Conservation (phyloP, 2,888 invertebrate genomes). For the Penaeus monodon region DNA sequence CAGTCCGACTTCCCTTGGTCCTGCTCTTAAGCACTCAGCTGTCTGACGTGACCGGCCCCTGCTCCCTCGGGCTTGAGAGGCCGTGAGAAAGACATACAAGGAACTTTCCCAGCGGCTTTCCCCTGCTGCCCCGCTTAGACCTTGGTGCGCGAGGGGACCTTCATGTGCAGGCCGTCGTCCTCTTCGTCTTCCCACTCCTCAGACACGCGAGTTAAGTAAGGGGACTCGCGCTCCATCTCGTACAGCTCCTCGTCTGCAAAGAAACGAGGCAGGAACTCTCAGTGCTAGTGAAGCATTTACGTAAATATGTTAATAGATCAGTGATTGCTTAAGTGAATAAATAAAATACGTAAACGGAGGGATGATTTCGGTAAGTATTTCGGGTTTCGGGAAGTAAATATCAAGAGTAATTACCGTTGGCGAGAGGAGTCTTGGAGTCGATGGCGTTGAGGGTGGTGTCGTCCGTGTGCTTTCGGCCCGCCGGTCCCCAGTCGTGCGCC, state of each 20-base stretch:
- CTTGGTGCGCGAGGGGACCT: conserved; percentile 47
- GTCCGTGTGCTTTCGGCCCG: conserved; percentile 10
- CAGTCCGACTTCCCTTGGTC: no score
- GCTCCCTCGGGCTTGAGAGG: background rate
- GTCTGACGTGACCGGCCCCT: no score
- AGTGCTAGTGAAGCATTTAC: background rate
- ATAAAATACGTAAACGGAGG: conserved; percentile 4
- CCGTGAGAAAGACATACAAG: background rate
- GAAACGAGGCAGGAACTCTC: background rate
- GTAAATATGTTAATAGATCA: conserved; percentile 4
- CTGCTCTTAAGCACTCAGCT: no score
- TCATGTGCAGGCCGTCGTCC: conserved; percentile 64
- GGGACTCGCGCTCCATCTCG: conserved; percentile 61
- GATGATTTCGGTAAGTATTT: background rate
- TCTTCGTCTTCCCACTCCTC: conserved; percentile 64
- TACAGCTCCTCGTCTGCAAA: conserved; percentile 62
- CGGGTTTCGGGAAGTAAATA: no score
- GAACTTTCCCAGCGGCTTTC: background rate
- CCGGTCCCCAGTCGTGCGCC: conserved; percentile 56
- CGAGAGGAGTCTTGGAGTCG: conserved; percentile 64
- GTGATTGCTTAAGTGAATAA: background rate
- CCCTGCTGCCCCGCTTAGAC: conserved; percentile 27
- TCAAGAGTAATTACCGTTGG: conserved; percentile 47
- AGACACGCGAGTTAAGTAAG: conserved; percentile 42
- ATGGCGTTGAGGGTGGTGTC: conserved; percentile 54